phyloP scores from a whole-genome alignment of 2,113 vertebrate genomes.

The Neotoma lepida region DNA sequence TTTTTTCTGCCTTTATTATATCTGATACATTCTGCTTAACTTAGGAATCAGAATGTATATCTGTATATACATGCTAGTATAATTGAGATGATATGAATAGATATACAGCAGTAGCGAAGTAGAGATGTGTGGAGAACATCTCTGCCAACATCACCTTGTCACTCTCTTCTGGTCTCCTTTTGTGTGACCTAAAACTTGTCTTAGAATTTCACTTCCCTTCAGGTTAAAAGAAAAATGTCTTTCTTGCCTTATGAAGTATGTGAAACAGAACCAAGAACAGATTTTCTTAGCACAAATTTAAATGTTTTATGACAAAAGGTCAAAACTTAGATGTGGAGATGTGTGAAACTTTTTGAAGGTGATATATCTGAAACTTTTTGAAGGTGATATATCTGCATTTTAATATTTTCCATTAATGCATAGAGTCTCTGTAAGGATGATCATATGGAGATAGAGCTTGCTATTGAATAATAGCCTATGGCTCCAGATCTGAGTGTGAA shows the following conservation, averaged over 20 bases:
- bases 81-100: not conserved
- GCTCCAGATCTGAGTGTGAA: not conserved
- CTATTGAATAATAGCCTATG: not conserved
- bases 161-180: not conserved
- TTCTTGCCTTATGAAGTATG: not conserved
- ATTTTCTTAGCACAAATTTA: not conserved
- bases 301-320: constrained; percentile 15
- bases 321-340: not conserved
- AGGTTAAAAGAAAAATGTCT: not conserved
- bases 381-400: not conserved
- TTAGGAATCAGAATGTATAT: not conserved
- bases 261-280: not conserved
- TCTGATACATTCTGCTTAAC: not conserved
- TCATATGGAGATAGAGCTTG: not conserved
- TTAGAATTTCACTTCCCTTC: not conserved
- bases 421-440: not conserved
- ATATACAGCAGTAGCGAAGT: no score
- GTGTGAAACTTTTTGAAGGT: not conserved
- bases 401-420: not conserved
- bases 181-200: not conserved
- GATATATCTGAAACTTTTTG: not conserved
- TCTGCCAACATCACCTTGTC: no score
- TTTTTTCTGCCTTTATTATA: not conserved
- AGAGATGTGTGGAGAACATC: not conserved
- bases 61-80: not conserved